Conservation (phyloP, 1,140 invertebrate species). For the fruit fly (Drosophila melanogaster) region Release_6_plus_ISO1_MT NT_033779.5:19001501-19002000, state of each 20-base stretch:
- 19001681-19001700: conserved; percentile 90
- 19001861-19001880: conserved; percentile 91
- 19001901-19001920: conserved; percentile 91
- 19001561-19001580: conserved; percentile 90
- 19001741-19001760: conserved; percentile 90
- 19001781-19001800: conserved; percentile 86
- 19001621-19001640: conserved; percentile 87
- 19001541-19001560: conserved; percentile 87
- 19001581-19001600: conserved; percentile 88
- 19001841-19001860: conserved; percentile 94
- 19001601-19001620: conserved; percentile 88
- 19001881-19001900: conserved; percentile 93
- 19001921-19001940: conserved; percentile 90
- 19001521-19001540: conserved; percentile 89
- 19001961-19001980: conserved; percentile 88
- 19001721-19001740: conserved; percentile 92
- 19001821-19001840: conserved; percentile 95
- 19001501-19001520: conserved; percentile 90
- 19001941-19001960: conserved; percentile 88
- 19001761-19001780: conserved; percentile 91
- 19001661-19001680: conserved; percentile 86
- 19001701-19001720: conserved; percentile 96
- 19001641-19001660: conserved; percentile 87
- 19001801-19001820: conserved; percentile 89
- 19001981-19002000: conserved; percentile 91